phyloP scores from a whole-genome alignment of 2,888 invertebrate species.

The Punctoribates punctum region DNA sequence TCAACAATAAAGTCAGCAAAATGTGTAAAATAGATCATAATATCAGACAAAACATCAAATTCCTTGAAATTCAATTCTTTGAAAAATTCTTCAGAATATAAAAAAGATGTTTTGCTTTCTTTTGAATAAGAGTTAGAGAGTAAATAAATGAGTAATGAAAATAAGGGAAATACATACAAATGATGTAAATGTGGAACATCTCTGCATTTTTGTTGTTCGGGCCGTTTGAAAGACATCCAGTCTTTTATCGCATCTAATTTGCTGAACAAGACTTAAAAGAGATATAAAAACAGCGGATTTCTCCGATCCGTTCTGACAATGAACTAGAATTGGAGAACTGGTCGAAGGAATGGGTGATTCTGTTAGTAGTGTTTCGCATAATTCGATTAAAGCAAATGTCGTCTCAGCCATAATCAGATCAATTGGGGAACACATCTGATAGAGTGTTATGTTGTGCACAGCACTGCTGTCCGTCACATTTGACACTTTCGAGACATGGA shows the following conservation, averaged over 20 bases:
- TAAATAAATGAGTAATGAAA: background rate
- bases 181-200: conserved; percentile 76
- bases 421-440: conserved; percentile 27
- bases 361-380: conserved; percentile 37
- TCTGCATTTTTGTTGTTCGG: conserved; percentile 75
- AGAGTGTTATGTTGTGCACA: conserved; percentile 22
- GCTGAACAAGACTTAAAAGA: conserved; percentile 76
- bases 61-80: too few relatives aligned
- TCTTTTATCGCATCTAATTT: conserved; percentile 74
- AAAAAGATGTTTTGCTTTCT: background rate
- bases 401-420: conserved; percentile 37
- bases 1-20: too few relatives aligned
- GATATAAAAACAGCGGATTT: conserved; percentile 85
- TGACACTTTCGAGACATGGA: conserved; percentile 14
- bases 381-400: conserved; percentile 35
- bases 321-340: conserved; percentile 39
- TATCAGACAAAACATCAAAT: too few relatives aligned
- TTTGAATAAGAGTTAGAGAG: background rate
- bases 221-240: conserved; percentile 80
- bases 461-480: conserved; percentile 21
- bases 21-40: too few relatives aligned
- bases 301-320: conserved; percentile 70
- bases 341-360: background rate
- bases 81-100: too few relatives aligned
- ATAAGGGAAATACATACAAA: conserved; percentile 62